Base-by-base conservation (phyloP, 2,888 invertebrate genomes). In the Cheilosia scutellata region DNA sequence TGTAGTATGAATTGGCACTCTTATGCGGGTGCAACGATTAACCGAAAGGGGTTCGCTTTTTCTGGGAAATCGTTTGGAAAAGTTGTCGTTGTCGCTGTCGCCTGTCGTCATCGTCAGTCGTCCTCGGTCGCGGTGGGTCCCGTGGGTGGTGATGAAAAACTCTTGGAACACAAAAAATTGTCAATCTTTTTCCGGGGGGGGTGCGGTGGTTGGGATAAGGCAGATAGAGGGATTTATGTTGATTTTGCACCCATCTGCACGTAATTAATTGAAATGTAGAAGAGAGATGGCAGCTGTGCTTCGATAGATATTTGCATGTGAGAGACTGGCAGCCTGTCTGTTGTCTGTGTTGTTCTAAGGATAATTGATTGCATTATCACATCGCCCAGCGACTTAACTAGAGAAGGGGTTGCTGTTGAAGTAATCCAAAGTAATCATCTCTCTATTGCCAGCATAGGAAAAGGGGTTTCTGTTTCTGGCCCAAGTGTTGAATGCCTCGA, bases 331-430 rank as follows among this genome's bases (percentile, higher is more conserved):
- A 31, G 66, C 13, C 70, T 62, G 86, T 70, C 78, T 79, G 66
- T 86, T 62, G 86, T 70, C 78, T 79, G 66, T 86, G 82, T 86
- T 86, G 77, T 86, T 86, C 65, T 77, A 82, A 82, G 76, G 84
- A 86, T 86, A 86, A 86, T 86, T 86, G 84, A 86, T 86, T 86
- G 84, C 80, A 82, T 82, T 86, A 86, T 71, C 80, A 82, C 84
- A 70, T 76, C 68, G 62, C 33, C 63, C 37, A 58, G 51, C 42
- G 53, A 31, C 29, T 53, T 51, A 53, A 53, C 75, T 80, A 16
- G 33, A 55, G 42, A 42, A 37, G 33, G 44, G 55, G 20, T n/a
- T 20, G 4, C 1, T 33, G 2, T 29, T 27, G 58, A 58, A 80
- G 75, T 84, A 80, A 84, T 76, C 76, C 76, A 51, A 49, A 44